Evolutionary conservation across 2,888 invertebrate genomes (phyloP).

Genomic region (Ditula angustiorana): DNA sequence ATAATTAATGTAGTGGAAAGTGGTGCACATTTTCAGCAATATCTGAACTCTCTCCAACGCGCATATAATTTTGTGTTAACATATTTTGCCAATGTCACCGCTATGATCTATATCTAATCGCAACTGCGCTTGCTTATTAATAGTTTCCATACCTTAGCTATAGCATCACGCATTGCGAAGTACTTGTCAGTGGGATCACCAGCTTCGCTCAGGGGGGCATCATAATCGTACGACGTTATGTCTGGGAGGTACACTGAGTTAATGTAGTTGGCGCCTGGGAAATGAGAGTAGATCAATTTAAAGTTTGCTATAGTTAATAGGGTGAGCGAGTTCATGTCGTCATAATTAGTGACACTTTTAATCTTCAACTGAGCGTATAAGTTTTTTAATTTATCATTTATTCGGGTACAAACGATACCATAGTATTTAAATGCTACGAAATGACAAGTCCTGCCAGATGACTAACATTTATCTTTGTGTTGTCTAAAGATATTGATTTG

Average conservation of each 20-base stretch:
- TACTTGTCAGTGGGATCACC: conserved; percentile 96
- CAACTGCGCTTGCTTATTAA: not conserved
- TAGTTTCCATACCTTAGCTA: conserved; percentile 77
- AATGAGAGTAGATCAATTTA: not conserved
- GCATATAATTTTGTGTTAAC: no score
- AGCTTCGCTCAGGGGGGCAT: conserved; percentile 94
- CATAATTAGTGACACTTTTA: not conserved
- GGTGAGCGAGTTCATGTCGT: not conserved
- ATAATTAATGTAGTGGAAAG: no score
- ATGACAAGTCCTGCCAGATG: no score
- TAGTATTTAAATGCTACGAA: no score
- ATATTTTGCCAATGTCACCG: no score
- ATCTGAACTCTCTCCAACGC: no score
- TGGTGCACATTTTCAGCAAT: no score
- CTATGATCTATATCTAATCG: no score
- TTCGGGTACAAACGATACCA: no score
- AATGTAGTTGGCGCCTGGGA: conserved; percentile 75
- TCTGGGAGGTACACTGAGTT: conserved; percentile 85
- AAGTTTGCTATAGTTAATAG: not conserved
- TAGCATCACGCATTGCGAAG: conserved; percentile 87
- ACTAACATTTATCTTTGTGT: no score
- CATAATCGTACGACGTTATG: conserved; percentile 96
- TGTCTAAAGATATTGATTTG: no score
- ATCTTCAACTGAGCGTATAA: not conserved
- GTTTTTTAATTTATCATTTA: no score